Percentiles rank a stretch among this genome's conserved stretches.
Conservation (phyloP, 2,888 invertebrate species). For the Tipula helvola region DNA sequence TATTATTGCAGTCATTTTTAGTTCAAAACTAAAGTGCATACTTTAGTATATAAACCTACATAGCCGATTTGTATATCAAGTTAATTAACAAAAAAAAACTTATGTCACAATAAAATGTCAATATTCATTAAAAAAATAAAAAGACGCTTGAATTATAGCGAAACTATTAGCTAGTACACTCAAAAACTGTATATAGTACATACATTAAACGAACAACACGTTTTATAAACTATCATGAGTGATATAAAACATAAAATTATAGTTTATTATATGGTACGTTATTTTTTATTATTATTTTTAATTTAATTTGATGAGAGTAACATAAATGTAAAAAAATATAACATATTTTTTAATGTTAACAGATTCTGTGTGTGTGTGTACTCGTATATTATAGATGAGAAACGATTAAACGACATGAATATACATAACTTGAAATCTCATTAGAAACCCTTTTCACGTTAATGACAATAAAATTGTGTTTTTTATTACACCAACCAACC, state of each 20-base stretch:
- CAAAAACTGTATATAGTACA: background rate
- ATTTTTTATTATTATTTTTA: background rate
- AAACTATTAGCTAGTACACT: background rate
- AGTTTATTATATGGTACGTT: background rate
- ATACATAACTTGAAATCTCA: background rate
- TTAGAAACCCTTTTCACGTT: background rate
- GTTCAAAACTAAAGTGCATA: too few species aligned
- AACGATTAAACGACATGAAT: background rate
- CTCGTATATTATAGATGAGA: background rate
- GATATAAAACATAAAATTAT: background rate
- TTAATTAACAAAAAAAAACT: background rate
- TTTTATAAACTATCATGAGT: background rate
- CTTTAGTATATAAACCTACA: too few species aligned
- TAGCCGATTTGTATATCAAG: background rate
- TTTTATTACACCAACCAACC: background rate
- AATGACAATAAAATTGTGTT: background rate
- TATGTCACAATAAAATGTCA: background rate
- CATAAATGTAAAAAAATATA: background rate
- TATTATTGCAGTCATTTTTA: too few species aligned
- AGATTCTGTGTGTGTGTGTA: background rate
- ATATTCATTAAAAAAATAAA: background rate
- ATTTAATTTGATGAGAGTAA: background rate
- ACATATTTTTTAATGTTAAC: background rate
- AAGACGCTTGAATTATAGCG: background rate
- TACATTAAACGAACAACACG: background rate